phyloP scores from a whole-genome alignment of 2,888 invertebrate species.

The Panopea generosa region DNA sequence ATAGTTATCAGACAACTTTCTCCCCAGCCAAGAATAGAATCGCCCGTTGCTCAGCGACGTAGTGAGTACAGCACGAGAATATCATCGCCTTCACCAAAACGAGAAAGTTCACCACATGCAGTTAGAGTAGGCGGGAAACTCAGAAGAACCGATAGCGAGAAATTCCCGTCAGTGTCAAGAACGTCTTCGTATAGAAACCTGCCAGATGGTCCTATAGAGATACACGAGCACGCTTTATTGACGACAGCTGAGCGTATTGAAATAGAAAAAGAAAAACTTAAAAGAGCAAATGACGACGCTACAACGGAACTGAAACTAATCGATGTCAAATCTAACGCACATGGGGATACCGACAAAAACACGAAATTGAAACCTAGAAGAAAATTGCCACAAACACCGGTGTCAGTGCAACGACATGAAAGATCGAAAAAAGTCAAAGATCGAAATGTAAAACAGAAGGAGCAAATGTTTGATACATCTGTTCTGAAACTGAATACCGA shows the following conservation, averaged over 20 bases:
- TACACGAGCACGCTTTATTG: constrained; percentile 42
- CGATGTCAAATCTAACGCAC: background rate
- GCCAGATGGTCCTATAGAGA: constrained; percentile 12
- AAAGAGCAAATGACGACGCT: background rate
- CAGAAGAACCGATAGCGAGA: constrained; percentile 47
- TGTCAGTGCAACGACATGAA: background rate
- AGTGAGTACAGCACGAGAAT: constrained; percentile 34
- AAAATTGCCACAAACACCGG: constrained; percentile 12
- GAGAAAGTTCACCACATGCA: background rate
- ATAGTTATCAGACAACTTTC: constrained; percentile 51
- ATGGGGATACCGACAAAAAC: background rate
- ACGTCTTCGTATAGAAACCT: constrained; percentile 46
- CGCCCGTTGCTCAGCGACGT: constrained; percentile 36
- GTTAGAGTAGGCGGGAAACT: background rate
- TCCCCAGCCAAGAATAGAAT: constrained; percentile 40
- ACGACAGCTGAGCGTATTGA: constrained; percentile 62
- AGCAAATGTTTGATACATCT: constrained; percentile 24
- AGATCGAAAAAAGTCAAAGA: background rate
- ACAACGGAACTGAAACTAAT: too few relatives aligned
- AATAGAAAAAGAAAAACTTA: constrained; percentile 40
- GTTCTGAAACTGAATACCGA: constrained; percentile 22
- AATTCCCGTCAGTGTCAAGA: constrained; percentile 55
- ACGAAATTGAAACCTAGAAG: background rate
- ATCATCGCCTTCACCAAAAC: background rate
- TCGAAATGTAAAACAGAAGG: background rate